These are phyloP conservation scores for Bicyclus anynana DNA, from an alignment of 1,140 invertebrate genomes.

Conservation along the genomic window DNA sequence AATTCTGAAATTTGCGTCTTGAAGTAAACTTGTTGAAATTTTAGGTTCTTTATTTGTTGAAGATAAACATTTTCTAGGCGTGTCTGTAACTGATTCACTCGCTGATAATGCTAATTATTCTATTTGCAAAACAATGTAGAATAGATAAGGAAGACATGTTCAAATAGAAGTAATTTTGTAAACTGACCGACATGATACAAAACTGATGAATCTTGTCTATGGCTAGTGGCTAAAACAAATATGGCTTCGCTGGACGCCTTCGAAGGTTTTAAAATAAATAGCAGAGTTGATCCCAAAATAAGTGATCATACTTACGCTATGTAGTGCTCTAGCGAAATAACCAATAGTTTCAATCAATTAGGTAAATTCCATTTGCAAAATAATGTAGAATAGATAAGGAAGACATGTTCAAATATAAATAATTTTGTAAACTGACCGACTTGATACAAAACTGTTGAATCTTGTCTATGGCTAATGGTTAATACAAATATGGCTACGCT, in stretches of 20 bases:
- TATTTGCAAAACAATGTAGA: conserved; percentile 23
- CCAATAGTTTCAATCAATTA: too few relatives aligned
- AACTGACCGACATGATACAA: conserved; percentile 20
- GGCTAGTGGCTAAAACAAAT: too few relatives aligned
- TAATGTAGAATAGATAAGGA: conserved; percentile 27
- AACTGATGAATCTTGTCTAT: too few relatives aligned
- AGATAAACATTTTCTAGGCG: background rate
- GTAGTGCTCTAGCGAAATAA: too few relatives aligned
- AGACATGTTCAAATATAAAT: conserved; percentile 4
- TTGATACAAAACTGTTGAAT: conserved; percentile 16
- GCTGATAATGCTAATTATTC: background rate
- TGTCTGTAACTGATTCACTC: background rate
- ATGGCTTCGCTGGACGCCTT: too few relatives aligned
- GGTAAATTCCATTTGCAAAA: conserved; percentile 18
- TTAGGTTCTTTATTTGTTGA: background rate
- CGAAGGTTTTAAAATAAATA: too few relatives aligned
- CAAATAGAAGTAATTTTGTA: conserved; percentile 13
- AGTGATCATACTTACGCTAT: too few relatives aligned
- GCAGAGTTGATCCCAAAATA: too few relatives aligned
- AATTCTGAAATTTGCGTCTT: too few relatives aligned
- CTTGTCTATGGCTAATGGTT: conserved; percentile 18
- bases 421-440: conserved; percentile 19
- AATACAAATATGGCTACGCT: conserved; percentile 52
- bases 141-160: conserved; percentile 22
- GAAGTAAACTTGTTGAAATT: too few relatives aligned